Evolutionary conservation across 2,113 vertebrate species (phyloP).

Genomic region (Polypterus bichir): DNA sequence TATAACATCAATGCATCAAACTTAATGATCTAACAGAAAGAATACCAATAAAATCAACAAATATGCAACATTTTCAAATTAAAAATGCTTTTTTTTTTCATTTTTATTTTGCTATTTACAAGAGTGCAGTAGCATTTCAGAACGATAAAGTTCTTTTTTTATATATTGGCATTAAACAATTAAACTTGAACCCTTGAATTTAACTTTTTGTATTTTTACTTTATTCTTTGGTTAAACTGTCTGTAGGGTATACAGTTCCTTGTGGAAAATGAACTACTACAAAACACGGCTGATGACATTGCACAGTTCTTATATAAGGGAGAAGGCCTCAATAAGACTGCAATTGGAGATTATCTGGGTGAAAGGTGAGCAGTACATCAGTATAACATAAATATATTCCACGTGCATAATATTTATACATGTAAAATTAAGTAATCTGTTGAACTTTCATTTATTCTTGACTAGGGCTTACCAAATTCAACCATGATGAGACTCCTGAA

Average conservation of each 20-base stretch:
- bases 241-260: constrained; percentile 72
- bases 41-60: no score
- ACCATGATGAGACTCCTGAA: no score
- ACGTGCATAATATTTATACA: no score
- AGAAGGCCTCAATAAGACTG: constrained; percentile 83
- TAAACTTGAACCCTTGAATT: neutral
- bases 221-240: neutral
- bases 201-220: no score
- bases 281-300: constrained; percentile 70
- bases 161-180: rapidly evolving
- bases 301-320: constrained; percentile 85
- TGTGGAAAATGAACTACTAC: constrained; percentile 74
- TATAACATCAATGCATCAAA: no score
- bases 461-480: no score
- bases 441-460: neutral
- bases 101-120: no score
- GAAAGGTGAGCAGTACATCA: constrained; percentile 51
- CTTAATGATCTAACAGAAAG: no score
- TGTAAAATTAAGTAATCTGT: neutral
- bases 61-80: no score
- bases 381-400: neutral
- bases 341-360: constrained; percentile 81
- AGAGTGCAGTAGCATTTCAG: neutral
- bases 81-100: no score
- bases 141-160: neutral